Conservation (phyloP, 1,140 invertebrate genomes). For the Drosophila novamexicana region DNA sequence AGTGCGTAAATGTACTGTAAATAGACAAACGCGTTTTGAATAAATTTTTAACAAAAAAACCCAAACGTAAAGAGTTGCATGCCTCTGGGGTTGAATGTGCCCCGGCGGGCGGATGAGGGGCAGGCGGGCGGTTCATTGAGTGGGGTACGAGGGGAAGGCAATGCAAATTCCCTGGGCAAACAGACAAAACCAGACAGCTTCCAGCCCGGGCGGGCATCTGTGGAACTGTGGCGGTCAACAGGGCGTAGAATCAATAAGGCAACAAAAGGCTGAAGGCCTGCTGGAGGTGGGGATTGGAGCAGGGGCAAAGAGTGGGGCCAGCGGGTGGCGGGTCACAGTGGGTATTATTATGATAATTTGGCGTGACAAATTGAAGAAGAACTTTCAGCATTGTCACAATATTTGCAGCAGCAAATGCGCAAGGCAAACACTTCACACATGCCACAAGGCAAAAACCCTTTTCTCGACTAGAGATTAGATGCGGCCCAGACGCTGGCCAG, state of each 20-base stretch:
- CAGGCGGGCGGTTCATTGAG: not conserved
- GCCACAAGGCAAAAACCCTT: slow-evolving; percentile 56
- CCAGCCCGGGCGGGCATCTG: slow-evolving; percentile 50
- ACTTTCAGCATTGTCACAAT: slow-evolving; percentile 66
- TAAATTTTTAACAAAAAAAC: slow-evolving; percentile 60
- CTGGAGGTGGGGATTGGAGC: not conserved
- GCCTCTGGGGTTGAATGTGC: slow-evolving; percentile 27
- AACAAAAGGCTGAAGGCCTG: not conserved
- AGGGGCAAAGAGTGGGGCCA: not conserved
- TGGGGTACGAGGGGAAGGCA: slow-evolving; percentile 11
- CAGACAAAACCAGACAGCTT: slow-evolving; percentile 42
- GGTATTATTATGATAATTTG: slow-evolving; percentile 77
- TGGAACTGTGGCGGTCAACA: slow-evolving; percentile 67
- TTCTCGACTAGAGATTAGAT: slow-evolving; percentile 5
- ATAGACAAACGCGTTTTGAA: slow-evolving; percentile 82
- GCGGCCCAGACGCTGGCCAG: not conserved
- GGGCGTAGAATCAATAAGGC: slow-evolving; percentile 69
- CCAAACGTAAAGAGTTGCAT: slow-evolving; percentile 66
- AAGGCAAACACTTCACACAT: slow-evolving; percentile 77
- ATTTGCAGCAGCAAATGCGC: slow-evolving; percentile 77
- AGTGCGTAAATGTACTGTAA: slow-evolving; percentile 82
- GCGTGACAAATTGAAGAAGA: slow-evolving; percentile 57
- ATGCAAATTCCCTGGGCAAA: slow-evolving; percentile 76
- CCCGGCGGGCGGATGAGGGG: not conserved
- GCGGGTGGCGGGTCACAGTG: slow-evolving; percentile 7